Evolutionary conservation across 2,888 invertebrate species (phyloP).

Genomic region (Tachina grossa): DNA sequence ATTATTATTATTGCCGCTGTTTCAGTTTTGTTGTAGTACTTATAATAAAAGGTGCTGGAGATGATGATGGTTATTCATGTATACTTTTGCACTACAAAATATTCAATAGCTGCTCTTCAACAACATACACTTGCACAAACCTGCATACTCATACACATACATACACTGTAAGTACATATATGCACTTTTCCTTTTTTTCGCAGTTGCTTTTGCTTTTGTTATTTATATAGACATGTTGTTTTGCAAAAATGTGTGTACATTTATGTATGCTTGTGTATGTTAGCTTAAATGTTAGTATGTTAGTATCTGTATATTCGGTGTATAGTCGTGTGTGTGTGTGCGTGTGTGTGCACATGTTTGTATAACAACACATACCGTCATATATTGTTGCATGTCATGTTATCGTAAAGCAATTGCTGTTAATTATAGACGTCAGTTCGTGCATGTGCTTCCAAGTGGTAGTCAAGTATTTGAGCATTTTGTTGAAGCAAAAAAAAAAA

Average conservation of each 20-base stretch:
- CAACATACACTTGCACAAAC: neutral
- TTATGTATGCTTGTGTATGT: neutral
- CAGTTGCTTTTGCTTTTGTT: conserved; percentile 1
- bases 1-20: neutral
- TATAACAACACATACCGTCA: conserved; percentile 48
- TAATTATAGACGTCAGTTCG: conserved; percentile 73
- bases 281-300: neutral
- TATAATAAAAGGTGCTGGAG: conserved; percentile 56
- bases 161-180: neutral
- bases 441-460: conserved; percentile 70
- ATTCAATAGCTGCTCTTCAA: conserved; percentile 43
- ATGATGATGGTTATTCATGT: conserved; percentile 64
- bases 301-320: neutral
- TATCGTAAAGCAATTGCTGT: conserved; percentile 73
- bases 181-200: conserved; percentile 17
- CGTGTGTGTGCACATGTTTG: conserved; percentile 30
- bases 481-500: conserved; percentile 50
- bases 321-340: neutral
- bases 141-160: neutral
- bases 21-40: conserved; percentile 33
- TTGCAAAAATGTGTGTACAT: neutral
- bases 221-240: conserved; percentile 21
- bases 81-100: conserved; percentile 50
- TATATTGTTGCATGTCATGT: conserved; percentile 70
- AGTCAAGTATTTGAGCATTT: conserved; percentile 71